Percentiles rank a stretch among this genome's conserved stretches.
These are phyloP conservation scores for Catharus fuscescens DNA, from an alignment of 2,113 vertebrate species.

Conservation along the genomic window DNA sequence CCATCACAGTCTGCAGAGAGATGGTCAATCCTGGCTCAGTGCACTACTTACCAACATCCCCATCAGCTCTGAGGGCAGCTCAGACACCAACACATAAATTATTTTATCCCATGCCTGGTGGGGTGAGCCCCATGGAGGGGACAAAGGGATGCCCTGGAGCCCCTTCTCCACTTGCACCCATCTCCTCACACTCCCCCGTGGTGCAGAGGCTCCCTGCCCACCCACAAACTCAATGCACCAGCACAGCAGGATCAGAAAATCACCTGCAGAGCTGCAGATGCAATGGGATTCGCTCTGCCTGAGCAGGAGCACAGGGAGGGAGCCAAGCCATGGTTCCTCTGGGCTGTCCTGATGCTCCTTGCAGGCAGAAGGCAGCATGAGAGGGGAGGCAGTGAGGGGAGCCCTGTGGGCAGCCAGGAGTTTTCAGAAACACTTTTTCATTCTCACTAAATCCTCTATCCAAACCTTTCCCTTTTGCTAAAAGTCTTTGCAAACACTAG, in stretches of 20 bases:
- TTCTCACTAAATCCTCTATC: conserved; percentile 14
- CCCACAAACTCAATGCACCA: not conserved
- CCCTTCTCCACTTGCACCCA: not conserved
- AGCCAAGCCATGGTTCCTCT: not conserved
- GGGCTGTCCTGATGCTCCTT: not conserved
- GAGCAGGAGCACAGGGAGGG: not conserved
- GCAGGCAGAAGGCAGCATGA: not conserved
- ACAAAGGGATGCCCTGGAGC: not conserved
- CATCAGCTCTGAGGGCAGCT: not conserved
- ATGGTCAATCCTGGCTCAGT: not conserved
- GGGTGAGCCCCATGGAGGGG: not conserved
- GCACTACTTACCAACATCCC: not conserved
- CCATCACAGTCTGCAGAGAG: not conserved
- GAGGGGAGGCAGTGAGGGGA: not conserved
- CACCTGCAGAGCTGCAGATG: not conserved
- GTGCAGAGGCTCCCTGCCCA: not conserved
- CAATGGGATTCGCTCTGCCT: not conserved
- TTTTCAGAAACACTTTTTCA: not conserved
- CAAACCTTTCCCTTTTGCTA: conserved; percentile 38
- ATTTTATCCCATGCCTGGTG: not conserved
- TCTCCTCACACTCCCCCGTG: not conserved
- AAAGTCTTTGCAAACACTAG: conserved; percentile 46
- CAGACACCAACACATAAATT: accelerated
- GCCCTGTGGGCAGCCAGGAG: not conserved
- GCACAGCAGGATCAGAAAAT: not conserved